Percentiles rank a stretch among this genome's conserved stretches.
Evolutionary conservation across 2,113 vertebrate species (phyloP).

Genomic region (Ornithorhynchus anatinus): DNA sequence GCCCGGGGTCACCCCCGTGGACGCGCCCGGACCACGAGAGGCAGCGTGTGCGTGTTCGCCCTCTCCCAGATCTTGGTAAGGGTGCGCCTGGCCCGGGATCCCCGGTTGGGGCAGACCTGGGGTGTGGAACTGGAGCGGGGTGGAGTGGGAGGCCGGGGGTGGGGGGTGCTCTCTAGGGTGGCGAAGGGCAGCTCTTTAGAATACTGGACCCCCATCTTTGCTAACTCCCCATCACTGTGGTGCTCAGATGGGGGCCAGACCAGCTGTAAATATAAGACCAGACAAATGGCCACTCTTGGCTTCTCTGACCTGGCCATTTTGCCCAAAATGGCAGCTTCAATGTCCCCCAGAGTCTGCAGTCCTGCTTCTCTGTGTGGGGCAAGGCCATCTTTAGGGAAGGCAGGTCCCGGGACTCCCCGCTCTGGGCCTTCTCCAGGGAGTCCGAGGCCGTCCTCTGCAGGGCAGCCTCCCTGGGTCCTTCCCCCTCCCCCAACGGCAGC

Average conservation of each 20-base stretch:
- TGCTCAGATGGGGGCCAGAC: too few species aligned
- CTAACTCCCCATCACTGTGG: too few species aligned
- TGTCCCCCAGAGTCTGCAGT: neutral
- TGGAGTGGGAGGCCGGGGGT: neutral
- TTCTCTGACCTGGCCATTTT: neutral
- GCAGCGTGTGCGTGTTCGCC: conserved; percentile 78
- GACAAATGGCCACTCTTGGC: neutral
- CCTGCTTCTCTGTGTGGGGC: neutral
- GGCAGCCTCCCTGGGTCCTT: too few species aligned
- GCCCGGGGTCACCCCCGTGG: conserved; percentile 62
- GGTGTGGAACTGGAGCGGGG: neutral
- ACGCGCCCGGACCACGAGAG: conserved; percentile 77
- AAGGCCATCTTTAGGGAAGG: neutral
- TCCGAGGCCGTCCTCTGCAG: neutral
- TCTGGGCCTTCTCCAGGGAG: neutral
- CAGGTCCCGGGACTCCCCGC: neutral
- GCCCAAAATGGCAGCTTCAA: too few species aligned
- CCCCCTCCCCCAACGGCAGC: too few species aligned
- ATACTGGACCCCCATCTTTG: too few species aligned
- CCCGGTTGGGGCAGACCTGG: neutral
- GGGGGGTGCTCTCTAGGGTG: too few species aligned
- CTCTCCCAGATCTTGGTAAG: conserved; percentile 90
- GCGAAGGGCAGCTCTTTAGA: too few species aligned
- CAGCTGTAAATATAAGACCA: too few species aligned
- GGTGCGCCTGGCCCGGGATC: neutral